Evolutionary conservation across 2,888 invertebrate genomes (phyloP), one percentile per base, ranked within the genome.

Genomic region (Rotaria magnacalcarata): DNA sequence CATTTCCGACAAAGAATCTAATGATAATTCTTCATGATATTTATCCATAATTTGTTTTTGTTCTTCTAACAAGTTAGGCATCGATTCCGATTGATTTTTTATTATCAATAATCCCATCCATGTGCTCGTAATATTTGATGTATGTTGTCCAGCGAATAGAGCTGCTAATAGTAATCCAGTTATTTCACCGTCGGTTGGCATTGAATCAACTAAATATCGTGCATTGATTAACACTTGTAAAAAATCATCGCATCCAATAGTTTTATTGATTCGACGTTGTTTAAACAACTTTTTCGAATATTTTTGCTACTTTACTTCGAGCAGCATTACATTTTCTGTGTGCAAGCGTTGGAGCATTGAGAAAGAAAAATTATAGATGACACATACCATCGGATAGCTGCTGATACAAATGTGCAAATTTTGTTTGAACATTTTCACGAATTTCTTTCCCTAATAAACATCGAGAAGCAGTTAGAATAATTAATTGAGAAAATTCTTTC

Each of bases 121-220:
- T 34, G 90, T 87, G 52, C 88, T 88, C 34, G 90, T 90, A n/a
- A 90, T 90, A 84, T 90, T 90, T 11, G 90, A 90, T 10, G 90
- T 90, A 87, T 90, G 90, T 87, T 90, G 90, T 19, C 90, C 90
- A 27, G 90, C 90, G 87, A 90, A 85, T 85, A 90, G 87, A 80
- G 90, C 87, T 47, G 90, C 89, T 87, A 90, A 89, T 86, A 89
- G 85, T 89, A 90, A 89, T 14, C 90, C 89, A n/a, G 89, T 89
- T 21, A 90, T 88, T 87, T 90, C 90, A 85, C 89, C 89, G 87
- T 90, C 89, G 1, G 88, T 89, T 86, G 60, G 27, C 10, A 27
- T 11, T 27, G 60, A 60, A 27, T 60, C 60, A 27, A 8, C 27
- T 8, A 60, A 27, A 27, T 60, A 60, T 27, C 27, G 11, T 6